A percentile compares a stretch with the other conserved stretches of the same genome.
phyloP scores from a whole-genome alignment of 2,888 invertebrate species.

The Hirtodrosophila confusa region DNA sequence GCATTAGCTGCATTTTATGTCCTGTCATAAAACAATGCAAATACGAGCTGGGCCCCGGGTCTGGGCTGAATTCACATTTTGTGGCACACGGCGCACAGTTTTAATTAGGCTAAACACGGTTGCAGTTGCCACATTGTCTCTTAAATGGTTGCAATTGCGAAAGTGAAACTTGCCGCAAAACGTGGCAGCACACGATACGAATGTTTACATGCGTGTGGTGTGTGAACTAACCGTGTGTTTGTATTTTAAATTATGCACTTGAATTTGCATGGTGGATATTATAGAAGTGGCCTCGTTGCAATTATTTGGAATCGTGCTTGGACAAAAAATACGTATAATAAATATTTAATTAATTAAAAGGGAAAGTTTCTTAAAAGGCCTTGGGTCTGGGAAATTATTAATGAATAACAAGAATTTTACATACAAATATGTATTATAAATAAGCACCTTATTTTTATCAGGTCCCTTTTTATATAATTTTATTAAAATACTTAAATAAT shows the following conservation, averaged over 20 bases:
- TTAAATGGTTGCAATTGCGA: constrained; percentile 24
- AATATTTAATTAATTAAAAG: neutral
- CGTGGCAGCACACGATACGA: neutral
- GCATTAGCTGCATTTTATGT: constrained; percentile 40
- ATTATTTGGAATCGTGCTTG: neutral
- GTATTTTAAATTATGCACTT: no score
- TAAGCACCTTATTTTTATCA: no score
- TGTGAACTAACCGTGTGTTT: no score
- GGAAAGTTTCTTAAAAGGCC: no score
- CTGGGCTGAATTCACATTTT: constrained; percentile 5
- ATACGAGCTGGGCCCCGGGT: constrained; percentile 5
- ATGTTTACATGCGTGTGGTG: no score
- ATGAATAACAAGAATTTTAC: no score
- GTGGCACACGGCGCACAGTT: constrained; percentile 21
- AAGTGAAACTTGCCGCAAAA: constrained; percentile 33
- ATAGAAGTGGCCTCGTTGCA: neutral
- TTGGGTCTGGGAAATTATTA: no score
- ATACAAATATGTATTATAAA: no score
- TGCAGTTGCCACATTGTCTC: constrained; percentile 12
- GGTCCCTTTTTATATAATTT: no score
- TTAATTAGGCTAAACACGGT: constrained; percentile 55
- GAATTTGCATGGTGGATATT: neutral
- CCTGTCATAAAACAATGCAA: constrained; percentile 29
- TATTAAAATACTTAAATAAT: no score
- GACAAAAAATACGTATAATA: no score